Evolutionary conservation across 92 coral and sea anemone genomes (phyloP), one percentile per base, ranked within the genome.

Genomic region (Zoanthus sociatus): DNA sequence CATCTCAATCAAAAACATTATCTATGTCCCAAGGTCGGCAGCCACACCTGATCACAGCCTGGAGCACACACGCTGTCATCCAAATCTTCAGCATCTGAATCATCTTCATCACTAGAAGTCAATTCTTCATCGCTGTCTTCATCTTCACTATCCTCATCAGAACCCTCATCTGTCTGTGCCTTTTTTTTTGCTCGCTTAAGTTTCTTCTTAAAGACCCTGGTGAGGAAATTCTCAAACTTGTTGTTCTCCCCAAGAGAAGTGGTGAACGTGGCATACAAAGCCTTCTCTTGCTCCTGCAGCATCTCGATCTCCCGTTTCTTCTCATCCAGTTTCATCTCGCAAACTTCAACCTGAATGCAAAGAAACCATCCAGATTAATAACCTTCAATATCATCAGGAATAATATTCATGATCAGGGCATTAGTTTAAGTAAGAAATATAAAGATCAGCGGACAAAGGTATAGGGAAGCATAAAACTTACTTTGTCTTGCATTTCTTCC

Each of bases 41-140:
- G 78, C 87, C 88, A 61, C 47, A 95, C 96, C 89, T 93, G 99
- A 77, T 97, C 99, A 60, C 99, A 97, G 7, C 99, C 99, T 0
- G 99, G 99, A 30, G 98, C 98, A 74, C 99, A 97, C 84, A 97
- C 94, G 66, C 96, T 95, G 86, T 97, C 99, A 92, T 97, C 99
- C 71, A 97, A 91, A 20, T 94, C 96, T 16, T 95, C 98, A 13
- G 92, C 96, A 77, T 97, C 98, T 37, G 98, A 96, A 82, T 93
- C 98, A 88, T 94, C 98, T 58, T 93, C 98, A 71, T 97, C 99
- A 69, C 99, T 97, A 11, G 98, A 95, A 13, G 99, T 95, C 72
- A 97, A 75, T 63, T 97, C 99, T 61, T 97, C 99, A 78, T 95
- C 98, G 77, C 99, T 97, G 30, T 97, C 98, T 31, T 95, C 98